Percentiles rank a stretch among this genome's conserved stretches.
These are phyloP conservation scores for Drosophila tropicalis DNA, from an alignment of 1,140 invertebrate species.

Conservation along the genomic window DNA sequence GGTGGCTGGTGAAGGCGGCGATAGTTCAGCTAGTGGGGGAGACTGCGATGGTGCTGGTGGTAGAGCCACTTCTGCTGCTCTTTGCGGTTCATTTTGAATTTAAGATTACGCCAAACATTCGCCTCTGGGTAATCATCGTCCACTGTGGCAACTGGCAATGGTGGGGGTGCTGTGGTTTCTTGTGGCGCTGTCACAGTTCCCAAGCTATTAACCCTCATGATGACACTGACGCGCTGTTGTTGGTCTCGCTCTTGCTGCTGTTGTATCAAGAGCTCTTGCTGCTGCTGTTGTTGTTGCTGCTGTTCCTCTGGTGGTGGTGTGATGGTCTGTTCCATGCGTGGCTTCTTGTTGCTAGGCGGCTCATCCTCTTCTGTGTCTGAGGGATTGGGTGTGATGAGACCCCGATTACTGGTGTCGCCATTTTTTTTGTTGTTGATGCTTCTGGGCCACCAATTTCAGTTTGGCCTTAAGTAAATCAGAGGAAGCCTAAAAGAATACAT, in stretches of 20 bases:
- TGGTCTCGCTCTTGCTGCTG: conserved; percentile 36
- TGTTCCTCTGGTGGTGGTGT: conserved; percentile 72
- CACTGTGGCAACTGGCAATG: conserved; percentile 38
- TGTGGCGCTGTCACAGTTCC: conserved; percentile 83
- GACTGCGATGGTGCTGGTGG: conserved; percentile 39
- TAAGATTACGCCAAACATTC: conserved; percentile 89
- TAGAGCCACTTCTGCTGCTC: conserved; percentile 60
- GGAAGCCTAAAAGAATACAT: conserved; percentile 40
- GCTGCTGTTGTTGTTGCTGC: conserved; percentile 31
- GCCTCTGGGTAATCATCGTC: conserved; percentile 82
- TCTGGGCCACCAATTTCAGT: conserved; percentile 65
- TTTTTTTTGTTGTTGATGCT: conserved; percentile 62
- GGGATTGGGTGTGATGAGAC: conserved; percentile 83
- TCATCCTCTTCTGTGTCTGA: conserved; percentile 84
- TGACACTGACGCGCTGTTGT: conserved; percentile 87
- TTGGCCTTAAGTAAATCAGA: conserved; percentile 75
- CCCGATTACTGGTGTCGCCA: conserved; percentile 21
- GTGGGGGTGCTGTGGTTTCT: conserved; percentile 37
- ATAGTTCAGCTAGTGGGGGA: conserved; percentile 15
- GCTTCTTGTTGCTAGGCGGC: conserved; percentile 83
- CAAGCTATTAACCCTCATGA: conserved; percentile 91
- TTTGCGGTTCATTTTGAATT: conserved; percentile 90
- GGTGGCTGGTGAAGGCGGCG: not conserved
- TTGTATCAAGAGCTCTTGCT: conserved; percentile 29
- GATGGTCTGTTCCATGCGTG: conserved; percentile 67